Conservation (phyloP, 92 coral and sea anemone species). For the Actinernus sp. region DNA sequence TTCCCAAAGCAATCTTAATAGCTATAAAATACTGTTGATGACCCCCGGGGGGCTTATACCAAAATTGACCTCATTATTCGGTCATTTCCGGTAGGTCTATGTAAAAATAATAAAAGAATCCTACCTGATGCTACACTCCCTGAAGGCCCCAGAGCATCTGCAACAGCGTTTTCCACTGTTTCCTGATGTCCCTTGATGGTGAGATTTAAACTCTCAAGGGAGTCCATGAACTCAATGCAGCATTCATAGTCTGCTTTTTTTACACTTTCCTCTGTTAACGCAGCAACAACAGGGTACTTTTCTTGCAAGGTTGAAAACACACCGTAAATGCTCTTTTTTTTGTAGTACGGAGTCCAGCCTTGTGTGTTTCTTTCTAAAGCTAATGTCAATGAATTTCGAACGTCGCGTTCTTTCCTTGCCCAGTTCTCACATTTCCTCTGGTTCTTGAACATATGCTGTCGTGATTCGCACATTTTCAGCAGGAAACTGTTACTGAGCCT, state of each 20-base stretch:
- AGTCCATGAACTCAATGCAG: conserved; percentile 15
- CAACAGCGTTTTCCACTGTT: conserved; percentile 9
- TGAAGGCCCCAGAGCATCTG: conserved; percentile 18
- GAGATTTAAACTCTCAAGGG: conserved; percentile 20
- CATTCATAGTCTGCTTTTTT: conserved; percentile 23
- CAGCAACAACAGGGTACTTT: conserved; percentile 14
- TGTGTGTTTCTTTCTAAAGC: conserved; percentile 30
- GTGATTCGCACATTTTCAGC: conserved; percentile 15
- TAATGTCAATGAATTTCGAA: conserved; percentile 9
- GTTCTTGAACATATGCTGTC: conserved; percentile 2
- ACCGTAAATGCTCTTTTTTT: conserved; percentile 25
- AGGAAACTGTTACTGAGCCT: neutral
- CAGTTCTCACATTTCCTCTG: conserved; percentile 21
- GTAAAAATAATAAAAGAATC: neutral
- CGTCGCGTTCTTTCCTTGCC: conserved; percentile 24
- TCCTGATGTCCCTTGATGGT: conserved; percentile 13
- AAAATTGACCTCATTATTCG: neutral
- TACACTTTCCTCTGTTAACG: conserved; percentile 9
- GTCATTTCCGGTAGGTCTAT: neutral
- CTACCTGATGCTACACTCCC: conserved; percentile 32
- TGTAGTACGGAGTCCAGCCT: conserved; percentile 27
- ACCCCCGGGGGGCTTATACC: neutral
- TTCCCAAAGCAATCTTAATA: too few species aligned
- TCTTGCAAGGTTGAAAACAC: conserved; percentile 7
- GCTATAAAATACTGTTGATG: neutral